Conservation (phyloP, 2,113 vertebrate genomes). For the Lepidothrix coronata region DNA sequence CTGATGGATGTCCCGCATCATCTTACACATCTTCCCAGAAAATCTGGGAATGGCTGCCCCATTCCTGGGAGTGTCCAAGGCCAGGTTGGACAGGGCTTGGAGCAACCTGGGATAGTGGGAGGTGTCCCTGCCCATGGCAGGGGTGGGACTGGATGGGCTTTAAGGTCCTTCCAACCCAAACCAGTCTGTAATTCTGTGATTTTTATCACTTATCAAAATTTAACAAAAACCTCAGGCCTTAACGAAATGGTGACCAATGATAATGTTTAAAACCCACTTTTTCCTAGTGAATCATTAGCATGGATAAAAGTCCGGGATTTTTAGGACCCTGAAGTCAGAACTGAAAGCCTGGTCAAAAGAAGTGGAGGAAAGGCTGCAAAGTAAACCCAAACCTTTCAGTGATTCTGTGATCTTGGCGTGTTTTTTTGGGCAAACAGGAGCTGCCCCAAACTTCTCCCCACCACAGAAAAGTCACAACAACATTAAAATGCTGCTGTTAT, state of each 20-base stretch:
- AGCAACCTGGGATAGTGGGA: fast-evolving
- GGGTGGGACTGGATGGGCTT: neutral
- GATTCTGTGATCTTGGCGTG: neutral
- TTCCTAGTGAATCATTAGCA: too few species aligned
- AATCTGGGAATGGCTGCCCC: neutral
- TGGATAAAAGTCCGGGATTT: neutral
- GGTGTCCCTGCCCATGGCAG: neutral
- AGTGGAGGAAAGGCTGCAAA: neutral
- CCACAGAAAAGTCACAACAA: neutral
- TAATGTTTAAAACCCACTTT: neutral
- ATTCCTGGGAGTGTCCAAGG: neutral
- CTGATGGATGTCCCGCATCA: neutral
- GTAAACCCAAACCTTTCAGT: neutral
- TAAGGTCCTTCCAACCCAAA: neutral
- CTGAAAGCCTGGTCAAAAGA: neutral
- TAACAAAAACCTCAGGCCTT: too few species aligned
- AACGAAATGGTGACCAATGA: too few species aligned
- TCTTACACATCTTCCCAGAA: neutral
- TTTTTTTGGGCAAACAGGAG: neutral
- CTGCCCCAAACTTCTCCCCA: neutral
- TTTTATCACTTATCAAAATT: too few species aligned
- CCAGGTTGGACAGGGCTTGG: neutral
- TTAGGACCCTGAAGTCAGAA: neutral
- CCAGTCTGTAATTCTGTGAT: neutral
- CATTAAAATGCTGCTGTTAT: neutral